Conservation (phyloP, 2,888 invertebrate genomes). For the Lamellibrachia columna region DNA sequence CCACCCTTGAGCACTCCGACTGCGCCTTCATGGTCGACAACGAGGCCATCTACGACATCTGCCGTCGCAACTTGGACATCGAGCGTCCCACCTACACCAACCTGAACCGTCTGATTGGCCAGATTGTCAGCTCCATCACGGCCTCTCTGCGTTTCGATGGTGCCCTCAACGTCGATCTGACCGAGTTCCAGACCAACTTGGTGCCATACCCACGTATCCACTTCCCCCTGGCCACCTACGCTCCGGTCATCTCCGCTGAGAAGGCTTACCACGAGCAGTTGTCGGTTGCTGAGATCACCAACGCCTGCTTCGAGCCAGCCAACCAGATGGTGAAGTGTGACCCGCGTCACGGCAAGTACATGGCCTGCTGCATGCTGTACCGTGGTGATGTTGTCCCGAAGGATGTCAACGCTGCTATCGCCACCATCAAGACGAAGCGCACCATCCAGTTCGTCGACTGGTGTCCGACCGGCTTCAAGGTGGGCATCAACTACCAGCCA, state of each 20-base stretch:
- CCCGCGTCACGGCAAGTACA: slow-evolving; percentile 71
- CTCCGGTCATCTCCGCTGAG: slow-evolving; percentile 91
- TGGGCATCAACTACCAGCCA: slow-evolving; percentile 85
- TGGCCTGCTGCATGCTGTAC: slow-evolving; percentile 96
- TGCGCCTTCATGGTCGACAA: slow-evolving; percentile 74
- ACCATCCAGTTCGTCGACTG: slow-evolving; percentile 45
- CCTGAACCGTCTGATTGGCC: slow-evolving; percentile 91
- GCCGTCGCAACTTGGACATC: slow-evolving; percentile 78
- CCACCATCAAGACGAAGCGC: slow-evolving; percentile 62
- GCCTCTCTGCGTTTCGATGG: slow-evolving; percentile 69
- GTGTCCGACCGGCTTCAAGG: slow-evolving; percentile 51
- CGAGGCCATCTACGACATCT: slow-evolving; percentile 60
- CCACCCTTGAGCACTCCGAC: slow-evolving; percentile 91
- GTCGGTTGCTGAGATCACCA: slow-evolving; percentile 82
- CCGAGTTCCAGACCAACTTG: slow-evolving; percentile 68
- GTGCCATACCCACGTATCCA: slow-evolving; percentile 90
- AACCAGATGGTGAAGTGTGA: slow-evolving; percentile 70
- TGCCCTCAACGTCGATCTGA: slow-evolving; percentile 69
- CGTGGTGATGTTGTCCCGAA: slow-evolving; percentile 94
- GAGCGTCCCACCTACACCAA: slow-evolving; percentile 88
- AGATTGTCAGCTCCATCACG: slow-evolving; percentile 73
- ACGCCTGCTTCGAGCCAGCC: slow-evolving; percentile 85
- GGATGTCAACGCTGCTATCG: slow-evolving; percentile 73
- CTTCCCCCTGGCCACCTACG: slow-evolving; percentile 85
- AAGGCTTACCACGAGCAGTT: slow-evolving; percentile 91